Percentiles rank a stretch among this genome's conserved stretches.
phyloP scores from a whole-genome alignment of 2,888 invertebrate species.

The Apamea anceps region DNA sequence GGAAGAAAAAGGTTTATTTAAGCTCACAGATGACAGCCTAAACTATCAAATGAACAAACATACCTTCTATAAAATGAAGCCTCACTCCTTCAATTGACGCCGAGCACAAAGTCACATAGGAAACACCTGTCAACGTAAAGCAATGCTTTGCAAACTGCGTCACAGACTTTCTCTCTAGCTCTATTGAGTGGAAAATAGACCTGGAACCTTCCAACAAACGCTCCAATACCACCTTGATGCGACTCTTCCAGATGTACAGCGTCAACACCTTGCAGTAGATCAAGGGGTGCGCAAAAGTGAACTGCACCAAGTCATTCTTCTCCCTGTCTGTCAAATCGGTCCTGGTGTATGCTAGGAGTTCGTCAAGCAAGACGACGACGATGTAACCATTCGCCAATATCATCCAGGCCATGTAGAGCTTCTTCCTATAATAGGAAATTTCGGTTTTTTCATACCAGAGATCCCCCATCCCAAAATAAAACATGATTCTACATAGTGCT shows the following conservation, averaged over 20 bases:
- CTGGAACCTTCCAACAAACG: slow-evolving; percentile 74
- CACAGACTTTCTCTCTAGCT: slow-evolving; percentile 71
- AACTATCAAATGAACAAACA: slow-evolving; percentile 4
- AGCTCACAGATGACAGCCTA: neutral
- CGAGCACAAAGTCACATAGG: slow-evolving; percentile 66
- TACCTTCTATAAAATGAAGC: slow-evolving; percentile 74
- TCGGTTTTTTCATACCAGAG: slow-evolving; percentile 74
- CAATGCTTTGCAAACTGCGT: slow-evolving; percentile 68
- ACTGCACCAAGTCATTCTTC: slow-evolving; percentile 73
- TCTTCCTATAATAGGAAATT: slow-evolving; percentile 52
- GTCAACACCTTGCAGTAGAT: slow-evolving; percentile 72
- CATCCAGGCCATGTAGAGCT: slow-evolving; percentile 71
- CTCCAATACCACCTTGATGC: slow-evolving; percentile 70
- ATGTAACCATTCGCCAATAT: slow-evolving; percentile 70
- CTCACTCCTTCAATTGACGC: slow-evolving; percentile 69
- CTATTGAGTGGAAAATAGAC: slow-evolving; percentile 56
- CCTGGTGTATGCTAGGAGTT: slow-evolving; percentile 70
- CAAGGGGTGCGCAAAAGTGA: slow-evolving; percentile 72
- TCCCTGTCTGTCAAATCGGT: slow-evolving; percentile 74
- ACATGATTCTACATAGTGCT: slow-evolving; percentile 71
- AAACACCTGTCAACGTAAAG: slow-evolving; percentile 47
- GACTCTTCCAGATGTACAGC: slow-evolving; percentile 69
- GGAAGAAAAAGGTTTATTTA: neutral
- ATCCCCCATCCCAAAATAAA: slow-evolving; percentile 73
- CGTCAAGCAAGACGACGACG: slow-evolving; percentile 68